Evolutionary conservation across 2,888 invertebrate species (phyloP).

Genomic region (Schizaphis graminum): DNA sequence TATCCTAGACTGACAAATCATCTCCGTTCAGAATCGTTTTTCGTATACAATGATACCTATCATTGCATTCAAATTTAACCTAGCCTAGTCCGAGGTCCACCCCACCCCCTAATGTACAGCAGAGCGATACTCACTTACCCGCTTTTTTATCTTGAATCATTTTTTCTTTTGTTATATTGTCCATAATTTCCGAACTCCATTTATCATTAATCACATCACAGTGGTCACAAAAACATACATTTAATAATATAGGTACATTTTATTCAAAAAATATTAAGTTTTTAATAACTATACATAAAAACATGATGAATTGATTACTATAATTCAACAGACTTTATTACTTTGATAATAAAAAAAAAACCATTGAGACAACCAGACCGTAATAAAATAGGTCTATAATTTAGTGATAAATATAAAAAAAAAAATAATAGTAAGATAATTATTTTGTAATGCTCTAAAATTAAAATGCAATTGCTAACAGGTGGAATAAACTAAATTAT

Average conservation of each 20-base stretch:
- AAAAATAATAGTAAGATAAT: neutral
- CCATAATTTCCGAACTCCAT: neutral
- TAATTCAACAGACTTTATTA: slow-evolving; percentile 34
- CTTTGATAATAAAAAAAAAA: slow-evolving; percentile 12
- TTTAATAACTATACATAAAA: slow-evolving; percentile 52
- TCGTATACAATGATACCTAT: too few relatives aligned
- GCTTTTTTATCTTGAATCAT: neutral
- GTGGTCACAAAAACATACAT: neutral
- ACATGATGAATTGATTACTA: slow-evolving; percentile 44
- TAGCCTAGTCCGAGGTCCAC: too few relatives aligned
- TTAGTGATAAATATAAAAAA: neutral
- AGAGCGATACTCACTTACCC: too few relatives aligned
- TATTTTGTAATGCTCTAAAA: slow-evolving; percentile 3
- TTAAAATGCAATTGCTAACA: neutral
- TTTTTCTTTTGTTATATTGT: neutral
- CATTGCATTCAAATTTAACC: too few relatives aligned
- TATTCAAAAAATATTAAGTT: slow-evolving; percentile 36
- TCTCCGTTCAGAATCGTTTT: too few relatives aligned
- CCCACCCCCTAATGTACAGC: too few relatives aligned
- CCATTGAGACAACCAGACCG: neutral
- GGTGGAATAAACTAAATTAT: neutral
- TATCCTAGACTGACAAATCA: too few relatives aligned
- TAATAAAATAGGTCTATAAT: slow-evolving; percentile 11
- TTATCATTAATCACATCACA: neutral
- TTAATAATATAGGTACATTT: neutral